These are phyloP conservation scores for Vireo griseus DNA, from an alignment of 2,797 vertebrate genomes.

Conservation along the genomic window DNA sequence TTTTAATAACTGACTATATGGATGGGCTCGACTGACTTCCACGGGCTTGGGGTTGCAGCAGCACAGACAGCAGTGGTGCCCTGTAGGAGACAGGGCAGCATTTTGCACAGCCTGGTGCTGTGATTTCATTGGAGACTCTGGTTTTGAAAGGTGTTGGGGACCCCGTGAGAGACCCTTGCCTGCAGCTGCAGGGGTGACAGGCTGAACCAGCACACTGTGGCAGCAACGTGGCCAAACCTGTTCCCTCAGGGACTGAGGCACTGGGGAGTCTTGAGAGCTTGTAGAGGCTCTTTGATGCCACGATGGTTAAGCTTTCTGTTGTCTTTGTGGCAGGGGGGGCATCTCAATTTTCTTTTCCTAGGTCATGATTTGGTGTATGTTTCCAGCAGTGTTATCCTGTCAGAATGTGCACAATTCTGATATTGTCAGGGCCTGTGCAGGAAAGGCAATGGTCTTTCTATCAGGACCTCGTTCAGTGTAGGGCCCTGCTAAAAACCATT, in stretches of 20 bases:
- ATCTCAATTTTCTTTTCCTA: neutral
- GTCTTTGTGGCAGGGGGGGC: neutral
- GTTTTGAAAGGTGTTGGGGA: neutral
- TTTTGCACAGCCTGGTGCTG: neutral
- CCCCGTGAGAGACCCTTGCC: rapidly evolving
- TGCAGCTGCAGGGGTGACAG: neutral
- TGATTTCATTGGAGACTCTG: neutral
- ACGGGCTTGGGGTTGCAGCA: neutral
- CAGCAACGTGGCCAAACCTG: rapidly evolving
- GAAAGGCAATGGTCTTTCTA: neutral
- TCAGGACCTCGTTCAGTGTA: rapidly evolving
- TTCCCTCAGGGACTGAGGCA: neutral
- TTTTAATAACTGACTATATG: neutral
- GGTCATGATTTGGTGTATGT: neutral
- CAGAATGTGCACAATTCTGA: neutral
- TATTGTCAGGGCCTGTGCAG: neutral
- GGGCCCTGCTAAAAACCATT: neutral
- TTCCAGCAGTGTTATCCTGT: neutral
- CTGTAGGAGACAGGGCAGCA: neutral
- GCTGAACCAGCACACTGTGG: neutral
- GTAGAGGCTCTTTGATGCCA: neutral
- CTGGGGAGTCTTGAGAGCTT: neutral
- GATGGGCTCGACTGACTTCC: neutral
- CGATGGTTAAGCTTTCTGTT: neutral
- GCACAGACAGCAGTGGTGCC: neutral